Percentiles rank a stretch among this genome's conserved stretches.
Evolutionary conservation across 2,113 vertebrate species (phyloP).

Genomic region (Anhinga rufa): DNA sequence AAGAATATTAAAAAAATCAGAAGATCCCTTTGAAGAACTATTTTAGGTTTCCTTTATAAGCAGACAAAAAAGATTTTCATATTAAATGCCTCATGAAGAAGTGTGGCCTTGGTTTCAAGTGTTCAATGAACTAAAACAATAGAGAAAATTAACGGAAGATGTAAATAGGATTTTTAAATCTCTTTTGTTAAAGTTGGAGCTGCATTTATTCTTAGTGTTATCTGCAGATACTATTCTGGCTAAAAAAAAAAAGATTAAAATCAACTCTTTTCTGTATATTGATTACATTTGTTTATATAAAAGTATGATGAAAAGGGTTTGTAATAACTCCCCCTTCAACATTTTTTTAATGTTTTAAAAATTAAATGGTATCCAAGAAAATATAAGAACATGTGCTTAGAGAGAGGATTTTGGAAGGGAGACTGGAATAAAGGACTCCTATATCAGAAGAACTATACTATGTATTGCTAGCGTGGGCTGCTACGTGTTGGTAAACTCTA

Average conservation of each 20-base stretch:
- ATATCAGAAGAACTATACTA: background rate
- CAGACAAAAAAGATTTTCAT: background rate
- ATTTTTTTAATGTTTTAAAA: background rate
- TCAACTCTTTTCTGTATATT: background rate
- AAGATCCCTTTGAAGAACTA: background rate
- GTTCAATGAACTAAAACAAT: slow-evolving; percentile 26
- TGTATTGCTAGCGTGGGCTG: background rate
- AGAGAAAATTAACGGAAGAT: slow-evolving; percentile 8
- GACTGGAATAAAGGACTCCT: background rate
- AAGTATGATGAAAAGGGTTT: background rate
- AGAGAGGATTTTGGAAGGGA: background rate
- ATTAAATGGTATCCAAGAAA: background rate
- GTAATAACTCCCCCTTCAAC: background rate
- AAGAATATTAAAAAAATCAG: background rate
- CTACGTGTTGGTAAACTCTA: background rate
- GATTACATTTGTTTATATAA: background rate
- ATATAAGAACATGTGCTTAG: background rate
- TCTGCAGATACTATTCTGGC: background rate
- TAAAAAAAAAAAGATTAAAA: background rate
- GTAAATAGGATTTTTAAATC: background rate
- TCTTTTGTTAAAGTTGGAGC: background rate
- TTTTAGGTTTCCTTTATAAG: background rate
- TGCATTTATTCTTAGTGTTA: background rate
- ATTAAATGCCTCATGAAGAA: slow-evolving; percentile 2
- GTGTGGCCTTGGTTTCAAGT: background rate